Percentiles rank a stretch among this genome's conserved stretches.
These are phyloP conservation scores for Chroicocephalus ridibundus DNA, from an alignment of 2,113 vertebrate species.

Conservation along the genomic window DNA sequence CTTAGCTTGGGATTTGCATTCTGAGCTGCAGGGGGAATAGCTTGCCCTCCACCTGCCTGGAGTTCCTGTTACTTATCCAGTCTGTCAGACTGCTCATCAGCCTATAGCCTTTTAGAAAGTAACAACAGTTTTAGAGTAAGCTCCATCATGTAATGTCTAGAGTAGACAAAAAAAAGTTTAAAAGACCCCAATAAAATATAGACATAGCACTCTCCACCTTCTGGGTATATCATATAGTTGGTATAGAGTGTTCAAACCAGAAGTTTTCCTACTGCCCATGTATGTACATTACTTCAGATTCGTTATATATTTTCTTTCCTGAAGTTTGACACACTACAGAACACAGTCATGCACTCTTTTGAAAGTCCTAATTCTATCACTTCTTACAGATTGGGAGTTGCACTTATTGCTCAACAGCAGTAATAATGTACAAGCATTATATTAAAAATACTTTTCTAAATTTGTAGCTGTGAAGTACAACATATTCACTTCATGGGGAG, in stretches of 20 bases:
- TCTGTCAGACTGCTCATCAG: neutral
- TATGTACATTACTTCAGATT: neutral
- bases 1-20: neutral
- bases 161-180: too few species aligned
- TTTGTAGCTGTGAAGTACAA: neutral
- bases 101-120: neutral
- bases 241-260: neutral
- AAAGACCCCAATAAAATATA: neutral
- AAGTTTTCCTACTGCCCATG: neutral
- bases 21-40: neutral
- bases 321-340: neutral
- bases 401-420: neutral
- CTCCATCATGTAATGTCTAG: neutral
- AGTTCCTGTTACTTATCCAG: rapidly evolving
- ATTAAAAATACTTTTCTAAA: neutral
- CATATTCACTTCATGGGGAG: neutral
- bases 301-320: neutral
- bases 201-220: neutral
- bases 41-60: neutral
- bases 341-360: neutral
- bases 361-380: neutral
- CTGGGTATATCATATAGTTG: neutral
- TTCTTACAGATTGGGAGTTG: neutral
- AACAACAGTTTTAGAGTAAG: neutral
- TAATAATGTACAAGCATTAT: neutral